A percentile compares a stretch with the other conserved stretches of the same genome.
phyloP scores from a whole-genome alignment of 2,113 vertebrate species.

The Prionailurus viverrinus region DNA sequence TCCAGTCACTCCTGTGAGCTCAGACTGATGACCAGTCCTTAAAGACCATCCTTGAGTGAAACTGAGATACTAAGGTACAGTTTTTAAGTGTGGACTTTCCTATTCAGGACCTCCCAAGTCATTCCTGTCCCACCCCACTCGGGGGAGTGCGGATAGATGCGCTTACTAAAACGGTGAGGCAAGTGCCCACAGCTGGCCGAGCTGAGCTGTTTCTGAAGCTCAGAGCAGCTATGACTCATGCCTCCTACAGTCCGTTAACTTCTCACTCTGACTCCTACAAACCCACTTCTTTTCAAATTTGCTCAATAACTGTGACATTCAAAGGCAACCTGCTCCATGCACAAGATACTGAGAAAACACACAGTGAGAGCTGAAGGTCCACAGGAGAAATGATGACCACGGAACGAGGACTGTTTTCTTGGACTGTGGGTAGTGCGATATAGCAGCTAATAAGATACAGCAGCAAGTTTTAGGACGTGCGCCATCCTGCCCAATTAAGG shows the following conservation, averaged over 20 bases:
- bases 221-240: slow-evolving; percentile 82
- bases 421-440: not conserved
- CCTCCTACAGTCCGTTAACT: slow-evolving; percentile 78
- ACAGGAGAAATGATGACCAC: not conserved
- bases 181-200: slow-evolving; percentile 73
- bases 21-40: not conserved
- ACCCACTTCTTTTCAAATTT: slow-evolving; percentile 86
- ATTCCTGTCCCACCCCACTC: not conserved
- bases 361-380: not conserved
- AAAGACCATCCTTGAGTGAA: not conserved
- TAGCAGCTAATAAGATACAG: slow-evolving; percentile 25
- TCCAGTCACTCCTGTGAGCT: not conserved
- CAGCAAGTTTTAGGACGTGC: slow-evolving; percentile 45
- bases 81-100: slow-evolving; percentile 4
- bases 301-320: slow-evolving; percentile 76
- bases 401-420: not conserved
- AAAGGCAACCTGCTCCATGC: slow-evolving; percentile 56
- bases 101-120: not conserved
- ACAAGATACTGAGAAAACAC: not conserved
- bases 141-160: not conserved
- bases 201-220: slow-evolving; percentile 86
- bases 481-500: slow-evolving; percentile 68
- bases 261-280: slow-evolving; percentile 73
- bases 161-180: slow-evolving; percentile 37
- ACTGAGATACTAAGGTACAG: not conserved